Base-by-base conservation (phyloP, 2,797 vertebrate genomes). In the Sorex maritimensis region DNA sequence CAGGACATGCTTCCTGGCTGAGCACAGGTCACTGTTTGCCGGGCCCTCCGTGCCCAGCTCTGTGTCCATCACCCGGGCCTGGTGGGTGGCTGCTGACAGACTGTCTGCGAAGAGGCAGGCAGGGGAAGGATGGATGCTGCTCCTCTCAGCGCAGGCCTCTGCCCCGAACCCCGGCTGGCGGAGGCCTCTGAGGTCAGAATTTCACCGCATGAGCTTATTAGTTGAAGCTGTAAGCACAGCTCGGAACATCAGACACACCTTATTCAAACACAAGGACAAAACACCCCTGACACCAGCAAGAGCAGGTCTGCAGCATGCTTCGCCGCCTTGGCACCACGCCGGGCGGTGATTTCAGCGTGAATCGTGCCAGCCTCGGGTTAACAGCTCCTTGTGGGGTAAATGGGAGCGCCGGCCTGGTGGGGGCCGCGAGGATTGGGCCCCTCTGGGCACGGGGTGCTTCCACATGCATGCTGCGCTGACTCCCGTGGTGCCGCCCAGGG, bases 171-270 rank as follows among this genome's bases (percentile, higher is more conserved):
- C 10, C 26, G 2, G 46, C 58, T 3, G 10, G 49, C 41, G 2
- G 12, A 52, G 15, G 58, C 80, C 61, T 72, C 69, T 0, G 0
- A n/a, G 74, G 41, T 5, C 26, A 17, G 24, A 26, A 19, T 30
- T 81, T 87, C 26, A 72, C 12, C 69, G 68, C 46, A 3, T n/a
- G 46, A 73, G 81, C 85, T 90, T 21, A 86, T 71, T 44, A 30
- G 41, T 93, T 81, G 74, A 81, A 77, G 52, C 63, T 85, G 68
- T 87, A 81, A 71, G 86, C 79, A 83, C 86, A 44, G 72, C 13
- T 82, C 44, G 73, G 71, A 74, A 38, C 61, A 61, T 9, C 55
- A 61, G 78, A 58, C 74, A 85, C 61, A 82, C 91, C 73, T 46
- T 88, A 2, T 67, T 90, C 49, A 21, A 68, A 30, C 7, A 7